Conservation (phyloP, 1,140 invertebrate species). For the Lepidostoma basale region DNA sequence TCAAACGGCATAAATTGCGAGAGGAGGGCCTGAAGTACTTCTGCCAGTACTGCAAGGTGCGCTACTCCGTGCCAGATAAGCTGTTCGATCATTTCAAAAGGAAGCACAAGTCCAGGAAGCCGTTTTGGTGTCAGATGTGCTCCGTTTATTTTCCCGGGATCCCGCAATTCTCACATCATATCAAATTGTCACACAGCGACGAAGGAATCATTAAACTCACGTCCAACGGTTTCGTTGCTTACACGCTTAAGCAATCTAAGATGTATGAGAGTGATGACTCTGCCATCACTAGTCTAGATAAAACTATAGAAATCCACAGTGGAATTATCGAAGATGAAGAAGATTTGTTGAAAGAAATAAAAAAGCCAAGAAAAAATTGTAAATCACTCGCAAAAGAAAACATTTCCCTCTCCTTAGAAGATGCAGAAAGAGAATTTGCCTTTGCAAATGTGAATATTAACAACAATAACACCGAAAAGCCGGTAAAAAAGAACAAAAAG, state of each 20-base stretch:
- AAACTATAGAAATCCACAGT: too few species aligned
- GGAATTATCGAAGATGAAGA: too few species aligned
- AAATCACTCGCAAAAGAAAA: too few species aligned
- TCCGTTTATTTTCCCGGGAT: not conserved
- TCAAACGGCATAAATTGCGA: not conserved
- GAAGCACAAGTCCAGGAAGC: not conserved
- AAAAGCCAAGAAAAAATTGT: too few species aligned
- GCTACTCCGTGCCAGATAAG: not conserved
- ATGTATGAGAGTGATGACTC: too few species aligned
- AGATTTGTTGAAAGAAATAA: too few species aligned
- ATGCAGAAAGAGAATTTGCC: too few species aligned
- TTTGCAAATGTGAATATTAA: too few species aligned
- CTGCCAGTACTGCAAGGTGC: not conserved
- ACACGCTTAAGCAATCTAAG: not conserved
- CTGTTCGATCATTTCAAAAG: conserved; percentile 9
- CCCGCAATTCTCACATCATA: not conserved
- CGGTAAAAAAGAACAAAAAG: too few species aligned
- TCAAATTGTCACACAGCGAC: not conserved
- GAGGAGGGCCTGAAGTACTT: not conserved
- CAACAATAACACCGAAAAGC: too few species aligned
- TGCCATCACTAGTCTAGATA: too few species aligned
- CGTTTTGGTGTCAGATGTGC: conserved; percentile 1
- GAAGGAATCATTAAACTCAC: not conserved
- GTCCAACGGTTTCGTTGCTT: not conserved
- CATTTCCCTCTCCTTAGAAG: too few species aligned